Evolutionary conservation across 2,888 invertebrate genomes (phyloP), one percentile per base, ranked within the genome.

Genomic region (Miltochrista miniata): DNA sequence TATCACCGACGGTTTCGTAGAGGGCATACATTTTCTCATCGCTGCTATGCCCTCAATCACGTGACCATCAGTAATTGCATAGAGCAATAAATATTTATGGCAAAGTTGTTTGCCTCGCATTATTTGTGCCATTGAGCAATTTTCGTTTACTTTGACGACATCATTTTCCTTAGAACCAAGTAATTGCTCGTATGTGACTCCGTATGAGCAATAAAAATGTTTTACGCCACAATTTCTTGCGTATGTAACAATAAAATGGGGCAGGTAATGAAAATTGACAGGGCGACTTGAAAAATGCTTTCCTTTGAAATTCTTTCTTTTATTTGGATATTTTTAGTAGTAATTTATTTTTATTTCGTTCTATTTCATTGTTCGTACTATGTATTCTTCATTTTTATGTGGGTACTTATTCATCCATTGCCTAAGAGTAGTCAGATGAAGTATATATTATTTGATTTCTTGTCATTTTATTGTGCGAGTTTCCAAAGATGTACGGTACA

Each of bases 71-170:
- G 76, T 84, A 83, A 87, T 87, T 88, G 87, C 87, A 82, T 81
- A 78, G 65, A 62, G 80, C 84, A 85, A 87, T 88, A 89, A 87
- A 89, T 90, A 85, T 88, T 87, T 89, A 89, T 86, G 83, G 86
- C 80, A 78, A 76, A 83, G 87, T 85, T 88, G 85, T 87, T 88
- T 85, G 83, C 72, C 74, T 74, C 79, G 75, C 82, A 82, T 86
- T 87, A 86, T 87, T 90, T 87, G 83, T 84, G 84, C 79, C 73
- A 72, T 69, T 70, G 76, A 83, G 81, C 84, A 80, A 85, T 86
- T 87, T 85, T 82, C 79, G 72, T 76, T 78, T 76, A 71, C 81
- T 86, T 85, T 85, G 85, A 87, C 78, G 80, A 85, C 81, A 82
- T 83, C 79, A 85, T 85, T 78, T 80, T 73, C 70, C 62, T 61